Evolutionary conservation across 2,888 invertebrate species (phyloP).

Genomic region (Trachelus tabidus): DNA sequence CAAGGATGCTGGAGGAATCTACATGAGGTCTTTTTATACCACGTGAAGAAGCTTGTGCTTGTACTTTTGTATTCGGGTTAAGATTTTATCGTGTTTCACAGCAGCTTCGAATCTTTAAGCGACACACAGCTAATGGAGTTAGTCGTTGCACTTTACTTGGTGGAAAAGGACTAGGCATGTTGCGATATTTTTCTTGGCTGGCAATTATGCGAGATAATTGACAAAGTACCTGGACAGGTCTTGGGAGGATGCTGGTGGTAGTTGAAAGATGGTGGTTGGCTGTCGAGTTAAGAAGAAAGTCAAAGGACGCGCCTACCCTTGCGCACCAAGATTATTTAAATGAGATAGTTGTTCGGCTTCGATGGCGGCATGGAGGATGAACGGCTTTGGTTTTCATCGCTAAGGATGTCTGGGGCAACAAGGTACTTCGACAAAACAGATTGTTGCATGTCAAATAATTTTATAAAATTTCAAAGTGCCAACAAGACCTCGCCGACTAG

Average conservation of each 20-base stretch:
- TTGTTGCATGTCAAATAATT: too few relatives aligned
- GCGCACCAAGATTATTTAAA: constrained; percentile 20
- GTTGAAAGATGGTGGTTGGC: not conserved
- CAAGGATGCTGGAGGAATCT: not conserved
- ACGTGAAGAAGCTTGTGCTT: not conserved
- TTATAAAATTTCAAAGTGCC: too few relatives aligned
- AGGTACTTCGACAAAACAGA: too few relatives aligned
- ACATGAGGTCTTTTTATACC: not conserved
- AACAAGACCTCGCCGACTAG: too few relatives aligned
- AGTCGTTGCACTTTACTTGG: not conserved
- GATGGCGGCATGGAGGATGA: too few relatives aligned
- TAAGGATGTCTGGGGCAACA: too few relatives aligned
- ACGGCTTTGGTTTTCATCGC: too few relatives aligned
- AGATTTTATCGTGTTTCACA: not conserved
- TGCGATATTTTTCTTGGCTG: not conserved
- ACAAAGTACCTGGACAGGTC: not conserved
- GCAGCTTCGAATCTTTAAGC: not conserved
- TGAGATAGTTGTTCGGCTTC: constrained; percentile 15
- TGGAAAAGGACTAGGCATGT: not conserved
- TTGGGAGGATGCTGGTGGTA: not conserved
- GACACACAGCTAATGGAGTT: not conserved
- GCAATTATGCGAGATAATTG: not conserved
- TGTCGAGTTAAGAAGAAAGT: not conserved
- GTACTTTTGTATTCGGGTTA: not conserved
- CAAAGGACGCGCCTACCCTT: not conserved